A percentile compares a stretch with the other conserved stretches of the same genome.
Conservation (phyloP, 2,888 invertebrate species). For the Phortica okadai region DNA sequence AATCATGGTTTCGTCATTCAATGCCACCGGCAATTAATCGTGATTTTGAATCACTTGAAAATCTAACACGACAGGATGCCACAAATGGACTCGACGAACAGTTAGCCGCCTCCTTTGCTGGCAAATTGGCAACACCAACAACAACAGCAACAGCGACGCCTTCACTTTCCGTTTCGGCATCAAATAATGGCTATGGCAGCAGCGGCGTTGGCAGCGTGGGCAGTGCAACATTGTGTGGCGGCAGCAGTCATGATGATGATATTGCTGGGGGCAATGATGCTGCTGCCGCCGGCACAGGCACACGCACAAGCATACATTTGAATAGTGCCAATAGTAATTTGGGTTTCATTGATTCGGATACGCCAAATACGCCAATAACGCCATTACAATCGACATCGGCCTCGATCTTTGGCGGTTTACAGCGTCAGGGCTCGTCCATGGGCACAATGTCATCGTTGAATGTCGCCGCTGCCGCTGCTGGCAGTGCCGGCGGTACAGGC, state of each 20-base stretch:
- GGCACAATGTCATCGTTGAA: slow-evolving; percentile 56
- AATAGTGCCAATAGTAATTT: slow-evolving; percentile 71
- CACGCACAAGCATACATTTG: slow-evolving; percentile 60
- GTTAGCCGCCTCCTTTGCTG: slow-evolving; percentile 63
- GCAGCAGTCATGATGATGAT: slow-evolving; percentile 33
- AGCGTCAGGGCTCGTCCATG: slow-evolving; percentile 48
- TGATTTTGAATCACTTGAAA: slow-evolving; percentile 73
- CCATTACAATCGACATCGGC: slow-evolving; percentile 56
- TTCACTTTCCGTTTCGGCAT: slow-evolving; percentile 34
- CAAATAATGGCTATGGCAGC: slow-evolving; percentile 41
- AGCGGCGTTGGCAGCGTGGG: slow-evolving; percentile 43
- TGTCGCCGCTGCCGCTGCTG: slow-evolving; percentile 25
- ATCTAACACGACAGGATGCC: slow-evolving; percentile 57
- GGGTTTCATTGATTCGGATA: slow-evolving; percentile 70
- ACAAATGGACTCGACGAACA: slow-evolving; percentile 66
- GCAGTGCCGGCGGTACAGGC: slow-evolving; percentile 33
- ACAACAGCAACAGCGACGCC: neutral
- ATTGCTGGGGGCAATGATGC: neutral
- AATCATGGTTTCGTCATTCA: slow-evolving; percentile 73
- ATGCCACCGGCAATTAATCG: slow-evolving; percentile 72
- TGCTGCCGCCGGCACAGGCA: slow-evolving; percentile 38
- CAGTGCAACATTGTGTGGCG: slow-evolving; percentile 40
- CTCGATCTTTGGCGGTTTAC: slow-evolving; percentile 43
- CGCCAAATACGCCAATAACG: slow-evolving; percentile 64
- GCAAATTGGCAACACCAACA: slow-evolving; percentile 47